Conservation (phyloP, 2,888 invertebrate species). For the Psylliodes chrysocephalus region DNA sequence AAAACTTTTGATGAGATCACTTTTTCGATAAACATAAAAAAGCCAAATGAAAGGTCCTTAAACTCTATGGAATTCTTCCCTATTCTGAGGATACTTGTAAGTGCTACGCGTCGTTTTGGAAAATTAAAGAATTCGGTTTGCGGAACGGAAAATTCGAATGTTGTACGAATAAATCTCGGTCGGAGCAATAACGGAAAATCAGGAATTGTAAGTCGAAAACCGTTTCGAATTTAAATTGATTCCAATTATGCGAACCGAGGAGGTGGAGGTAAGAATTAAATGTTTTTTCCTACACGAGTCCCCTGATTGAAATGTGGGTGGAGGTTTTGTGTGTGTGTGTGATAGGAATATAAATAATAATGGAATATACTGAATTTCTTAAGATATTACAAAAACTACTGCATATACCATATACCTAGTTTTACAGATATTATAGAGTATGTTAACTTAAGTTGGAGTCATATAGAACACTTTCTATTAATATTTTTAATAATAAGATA, state of each 20-base stretch:
- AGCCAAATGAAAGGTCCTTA: too few relatives aligned
- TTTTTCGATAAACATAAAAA: too few relatives aligned
- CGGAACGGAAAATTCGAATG: conserved; percentile 34
- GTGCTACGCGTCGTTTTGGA: conserved; percentile 4
- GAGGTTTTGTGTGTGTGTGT: conserved; percentile 11
- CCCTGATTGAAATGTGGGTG: conserved; percentile 15
- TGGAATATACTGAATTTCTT: too few relatives aligned
- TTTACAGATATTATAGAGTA: too few relatives aligned
- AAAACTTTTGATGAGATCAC: background rate
- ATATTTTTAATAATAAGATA: too few relatives aligned
- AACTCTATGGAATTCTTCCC: too few relatives aligned
- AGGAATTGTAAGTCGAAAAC: conserved; percentile 37
- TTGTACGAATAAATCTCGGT: conserved; percentile 40
- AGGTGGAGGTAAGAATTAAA: conserved; percentile 31
- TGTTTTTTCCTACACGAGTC: conserved; percentile 15
- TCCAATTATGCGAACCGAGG: conserved; percentile 33
- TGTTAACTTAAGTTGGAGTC: too few relatives aligned
- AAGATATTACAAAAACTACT: too few relatives aligned
- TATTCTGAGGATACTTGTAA: background rate
- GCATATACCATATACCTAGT: too few relatives aligned
- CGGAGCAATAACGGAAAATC: conserved; percentile 38
- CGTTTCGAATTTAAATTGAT: conserved; percentile 43
- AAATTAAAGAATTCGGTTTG: conserved; percentile 16
- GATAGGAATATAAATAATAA: conserved; percentile 19
- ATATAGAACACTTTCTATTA: too few relatives aligned